phyloP scores from a whole-genome alignment of 2,113 vertebrate genomes.

The Pterophyllum scalare region DNA sequence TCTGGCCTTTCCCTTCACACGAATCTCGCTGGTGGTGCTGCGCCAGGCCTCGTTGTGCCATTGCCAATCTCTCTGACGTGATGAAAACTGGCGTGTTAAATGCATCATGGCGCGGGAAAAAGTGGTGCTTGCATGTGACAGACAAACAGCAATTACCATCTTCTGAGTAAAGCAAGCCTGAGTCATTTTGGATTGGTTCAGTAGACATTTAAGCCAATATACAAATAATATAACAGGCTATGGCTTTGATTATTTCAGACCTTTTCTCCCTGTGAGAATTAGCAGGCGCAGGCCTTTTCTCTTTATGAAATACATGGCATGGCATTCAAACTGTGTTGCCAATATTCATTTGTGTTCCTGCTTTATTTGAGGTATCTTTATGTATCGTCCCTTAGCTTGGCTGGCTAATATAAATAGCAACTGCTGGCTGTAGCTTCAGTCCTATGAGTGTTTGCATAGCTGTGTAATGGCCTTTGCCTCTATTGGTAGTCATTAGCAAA shows the following conservation, averaged over 20 bases:
- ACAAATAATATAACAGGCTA: background rate
- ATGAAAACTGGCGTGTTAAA: slow-evolving; percentile 56
- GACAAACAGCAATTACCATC: slow-evolving; percentile 51
- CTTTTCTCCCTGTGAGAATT: background rate
- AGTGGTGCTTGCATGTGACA: slow-evolving; percentile 34
- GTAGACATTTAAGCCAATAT: background rate
- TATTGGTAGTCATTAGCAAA: background rate
- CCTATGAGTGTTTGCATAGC: background rate
- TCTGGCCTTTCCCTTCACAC: slow-evolving; percentile 29
- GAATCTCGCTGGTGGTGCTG: slow-evolving; percentile 7
- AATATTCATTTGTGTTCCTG: slow-evolving; percentile 4
- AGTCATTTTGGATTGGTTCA: background rate
- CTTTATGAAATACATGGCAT: background rate
- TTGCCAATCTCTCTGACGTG: slow-evolving; percentile 57
- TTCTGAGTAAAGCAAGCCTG: slow-evolving; percentile 15
- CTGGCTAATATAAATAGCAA: background rate
- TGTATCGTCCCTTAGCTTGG: background rate
- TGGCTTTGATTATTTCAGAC: background rate
- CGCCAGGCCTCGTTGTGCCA: slow-evolving; percentile 36
- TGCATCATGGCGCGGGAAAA: slow-evolving; percentile 20
- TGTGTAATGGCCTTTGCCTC: background rate
- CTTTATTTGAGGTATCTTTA: background rate
- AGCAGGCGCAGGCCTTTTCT: background rate
- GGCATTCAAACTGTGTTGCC: background rate
- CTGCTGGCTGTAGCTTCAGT: background rate